phyloP scores from a whole-genome alignment of 2,797 vertebrate species.

The Lemur catta region DNA sequence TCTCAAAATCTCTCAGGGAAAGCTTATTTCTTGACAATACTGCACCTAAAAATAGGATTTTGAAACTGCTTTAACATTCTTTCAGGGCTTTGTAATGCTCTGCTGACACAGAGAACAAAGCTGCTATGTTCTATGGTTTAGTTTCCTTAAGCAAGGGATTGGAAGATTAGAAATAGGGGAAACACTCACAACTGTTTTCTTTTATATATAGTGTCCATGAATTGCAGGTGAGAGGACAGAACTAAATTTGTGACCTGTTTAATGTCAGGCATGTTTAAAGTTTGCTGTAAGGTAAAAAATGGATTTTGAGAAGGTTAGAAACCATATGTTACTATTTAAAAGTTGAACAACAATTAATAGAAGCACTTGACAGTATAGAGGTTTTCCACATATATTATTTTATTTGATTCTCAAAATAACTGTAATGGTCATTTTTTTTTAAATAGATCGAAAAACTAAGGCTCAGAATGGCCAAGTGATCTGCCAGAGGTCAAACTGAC shows the following conservation, averaged over 20 bases:
- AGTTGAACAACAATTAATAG: not conserved
- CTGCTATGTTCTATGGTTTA: not conserved
- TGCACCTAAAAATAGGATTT: constrained; percentile 53
- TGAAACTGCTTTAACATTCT: constrained; percentile 61
- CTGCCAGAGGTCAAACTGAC: not conserved
- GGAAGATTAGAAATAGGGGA: not conserved
- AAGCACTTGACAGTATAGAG: not conserved
- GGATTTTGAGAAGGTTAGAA: not conserved
- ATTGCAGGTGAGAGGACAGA: not conserved
- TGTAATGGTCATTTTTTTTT: not conserved
- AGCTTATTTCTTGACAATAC: constrained; percentile 61
- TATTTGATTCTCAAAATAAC: constrained; percentile 10
- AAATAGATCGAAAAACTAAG: not conserved
- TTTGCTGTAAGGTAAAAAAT: constrained; percentile 2
- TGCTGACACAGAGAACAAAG: constrained; percentile 47
- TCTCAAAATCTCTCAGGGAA: constrained; percentile 53
- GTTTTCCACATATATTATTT: not conserved
- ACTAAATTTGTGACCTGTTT: not conserved
- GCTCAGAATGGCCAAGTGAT: not conserved
- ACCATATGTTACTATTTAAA: not conserved
- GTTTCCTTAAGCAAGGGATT: not conserved
- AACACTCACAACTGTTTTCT: not conserved
- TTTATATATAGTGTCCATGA: not conserved
- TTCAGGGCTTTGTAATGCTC: constrained; percentile 51
- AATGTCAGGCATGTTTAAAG: not conserved